Percentiles rank a stretch among this genome's conserved stretches.
These are phyloP conservation scores for Cryptophagus acutangulus DNA, from an alignment of 2,888 invertebrate species.

Conservation along the genomic window DNA sequence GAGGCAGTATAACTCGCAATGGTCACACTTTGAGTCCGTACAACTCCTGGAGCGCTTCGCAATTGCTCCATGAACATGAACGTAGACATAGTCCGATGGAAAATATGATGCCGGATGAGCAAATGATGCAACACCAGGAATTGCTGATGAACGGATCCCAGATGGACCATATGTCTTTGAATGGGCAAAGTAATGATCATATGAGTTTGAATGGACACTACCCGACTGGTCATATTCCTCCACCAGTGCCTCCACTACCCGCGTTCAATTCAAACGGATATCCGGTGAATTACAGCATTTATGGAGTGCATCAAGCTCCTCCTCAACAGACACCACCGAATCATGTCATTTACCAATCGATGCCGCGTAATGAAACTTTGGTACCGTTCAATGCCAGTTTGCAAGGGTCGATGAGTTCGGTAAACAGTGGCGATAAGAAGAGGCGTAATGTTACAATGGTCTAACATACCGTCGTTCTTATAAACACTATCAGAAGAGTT, in stretches of 20 bases:
- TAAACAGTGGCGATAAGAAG: constrained; percentile 54
- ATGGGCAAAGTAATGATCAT: constrained; percentile 43
- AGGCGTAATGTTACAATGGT: constrained; percentile 60
- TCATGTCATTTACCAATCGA: constrained; percentile 43
- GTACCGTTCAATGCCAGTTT: constrained; percentile 51
- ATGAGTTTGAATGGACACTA: constrained; percentile 41
- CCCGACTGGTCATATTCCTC: constrained; percentile 42
- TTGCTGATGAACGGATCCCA: constrained; percentile 35
- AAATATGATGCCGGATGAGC: constrained; percentile 35
- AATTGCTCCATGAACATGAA: constrained; percentile 56
- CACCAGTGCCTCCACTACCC: constrained; percentile 54
- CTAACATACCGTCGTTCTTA: constrained; percentile 46
- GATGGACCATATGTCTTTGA: constrained; percentile 42
- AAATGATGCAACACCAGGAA: constrained; percentile 38
- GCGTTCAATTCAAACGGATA: constrained; percentile 45
- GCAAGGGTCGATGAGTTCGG: constrained; percentile 55
- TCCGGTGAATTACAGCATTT: constrained; percentile 46
- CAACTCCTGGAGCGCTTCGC: constrained; percentile 58
- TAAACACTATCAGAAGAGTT: constrained; percentile 32
- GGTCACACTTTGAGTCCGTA: constrained; percentile 51
- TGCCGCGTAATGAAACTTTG: constrained; percentile 44
- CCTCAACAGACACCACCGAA: constrained; percentile 35
- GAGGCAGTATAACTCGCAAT: constrained; percentile 45
- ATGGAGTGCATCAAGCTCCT: constrained; percentile 49
- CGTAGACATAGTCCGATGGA: constrained; percentile 51